Evolutionary conservation across 2,888 invertebrate genomes (phyloP).

Genomic region (Eremobia ochroleuca): DNA sequence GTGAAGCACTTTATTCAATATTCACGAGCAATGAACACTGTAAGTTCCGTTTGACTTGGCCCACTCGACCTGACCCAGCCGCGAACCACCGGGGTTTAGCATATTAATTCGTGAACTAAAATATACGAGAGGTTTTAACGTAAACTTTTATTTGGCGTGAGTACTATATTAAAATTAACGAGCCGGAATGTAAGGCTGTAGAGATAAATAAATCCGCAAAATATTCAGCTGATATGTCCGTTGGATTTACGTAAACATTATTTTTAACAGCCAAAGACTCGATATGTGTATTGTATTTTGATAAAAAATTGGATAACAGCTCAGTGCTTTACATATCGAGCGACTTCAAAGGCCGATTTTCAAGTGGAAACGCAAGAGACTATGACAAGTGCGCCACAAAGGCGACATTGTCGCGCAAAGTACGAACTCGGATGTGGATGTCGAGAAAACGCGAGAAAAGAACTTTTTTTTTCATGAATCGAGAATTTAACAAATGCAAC

Average conservation of each 20-base stretch:
- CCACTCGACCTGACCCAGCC: conserved; percentile 72
- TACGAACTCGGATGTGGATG: conserved; percentile 24
- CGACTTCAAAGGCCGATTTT: conserved; percentile 67
- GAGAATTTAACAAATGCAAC: conserved; percentile 24
- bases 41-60: conserved; percentile 71
- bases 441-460: conserved; percentile 13
- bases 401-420: conserved; percentile 53
- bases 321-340: conserved; percentile 72
- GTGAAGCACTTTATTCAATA: conserved; percentile 74
- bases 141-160: conserved; percentile 46
- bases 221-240: conserved; percentile 26
- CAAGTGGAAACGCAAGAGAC: conserved; percentile 45
- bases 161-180: conserved; percentile 50
- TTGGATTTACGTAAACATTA: conserved; percentile 23
- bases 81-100: conserved; percentile 60
- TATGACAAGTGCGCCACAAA: conserved; percentile 59
- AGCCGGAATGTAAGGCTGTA: conserved; percentile 42
- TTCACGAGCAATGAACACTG: conserved; percentile 76
- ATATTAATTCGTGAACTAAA: conserved; percentile 63
- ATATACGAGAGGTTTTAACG: conserved; percentile 48
- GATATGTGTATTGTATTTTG: conserved; percentile 59
- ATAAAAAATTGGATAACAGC: conserved; percentile 70
- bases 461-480: background rate
- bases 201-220: conserved; percentile 39
- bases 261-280: conserved; percentile 46